These are phyloP conservation scores for Siphonodentalium dalli DNA, from an alignment of 2,888 invertebrate genomes.

Conservation along the genomic window DNA sequence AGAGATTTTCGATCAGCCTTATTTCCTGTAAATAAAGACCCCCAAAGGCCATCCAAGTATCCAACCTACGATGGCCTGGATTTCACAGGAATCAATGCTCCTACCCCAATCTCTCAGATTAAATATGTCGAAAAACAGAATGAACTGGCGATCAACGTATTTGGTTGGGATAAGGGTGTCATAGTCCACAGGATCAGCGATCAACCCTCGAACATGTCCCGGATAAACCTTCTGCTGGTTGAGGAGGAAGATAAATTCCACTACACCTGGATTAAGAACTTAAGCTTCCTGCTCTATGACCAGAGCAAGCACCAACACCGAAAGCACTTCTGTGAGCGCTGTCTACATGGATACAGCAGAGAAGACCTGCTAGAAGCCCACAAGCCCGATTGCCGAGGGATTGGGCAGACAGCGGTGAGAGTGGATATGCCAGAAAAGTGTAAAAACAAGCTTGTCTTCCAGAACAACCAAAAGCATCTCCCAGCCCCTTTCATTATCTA, in stretches of 20 bases:
- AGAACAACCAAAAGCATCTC: constrained; percentile 20
- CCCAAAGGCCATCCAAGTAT: background rate
- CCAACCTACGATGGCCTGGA: constrained; percentile 2
- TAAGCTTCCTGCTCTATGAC: constrained; percentile 1
- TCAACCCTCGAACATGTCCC: background rate
- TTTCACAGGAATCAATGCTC: constrained; percentile 12
- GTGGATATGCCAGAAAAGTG: constrained; percentile 19
- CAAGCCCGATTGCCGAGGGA: constrained; percentile 18
- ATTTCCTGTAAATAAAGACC: too few relatives aligned
- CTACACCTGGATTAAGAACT: constrained; percentile 20
- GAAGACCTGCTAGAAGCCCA: constrained; percentile 14
- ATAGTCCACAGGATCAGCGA: constrained; percentile 1
- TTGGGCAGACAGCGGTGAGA: constrained; percentile 9
- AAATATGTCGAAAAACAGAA: constrained; percentile 9
- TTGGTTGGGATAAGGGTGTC: constrained; percentile 13
- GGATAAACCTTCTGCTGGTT: constrained; percentile 12
- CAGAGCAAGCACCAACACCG: background rate
- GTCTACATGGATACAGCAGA: constrained; percentile 16
- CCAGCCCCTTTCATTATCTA: constrained; percentile 21
- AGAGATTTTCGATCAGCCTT: too few relatives aligned
- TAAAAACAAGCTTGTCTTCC: constrained; percentile 13
- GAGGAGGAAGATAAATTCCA: constrained; percentile 16
- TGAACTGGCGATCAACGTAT: constrained; percentile 18
- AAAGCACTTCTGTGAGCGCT: constrained; percentile 20
- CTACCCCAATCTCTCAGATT: constrained; percentile 13